Evolutionary conservation across 2,888 invertebrate genomes (phyloP).

Genomic region (Drosophila algonquin): DNA sequence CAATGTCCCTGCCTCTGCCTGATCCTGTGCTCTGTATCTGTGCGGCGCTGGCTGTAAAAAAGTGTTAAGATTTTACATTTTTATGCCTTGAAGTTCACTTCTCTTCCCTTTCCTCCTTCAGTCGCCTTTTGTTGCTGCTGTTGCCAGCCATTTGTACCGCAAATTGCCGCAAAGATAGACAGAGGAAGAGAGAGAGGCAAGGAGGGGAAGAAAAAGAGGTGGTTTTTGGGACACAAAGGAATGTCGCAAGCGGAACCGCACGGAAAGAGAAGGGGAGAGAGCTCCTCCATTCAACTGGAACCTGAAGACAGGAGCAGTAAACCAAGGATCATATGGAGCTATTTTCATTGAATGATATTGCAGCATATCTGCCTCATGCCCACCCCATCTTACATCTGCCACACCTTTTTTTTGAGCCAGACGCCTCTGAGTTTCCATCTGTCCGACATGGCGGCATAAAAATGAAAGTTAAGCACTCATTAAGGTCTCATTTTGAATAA

Average conservation of each 20-base stretch:
- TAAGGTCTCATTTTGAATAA: constrained; percentile 67
- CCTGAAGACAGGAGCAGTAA: not conserved
- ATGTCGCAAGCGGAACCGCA: not conserved
- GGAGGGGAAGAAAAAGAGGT: not conserved
- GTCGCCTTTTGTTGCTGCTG: constrained; percentile 44
- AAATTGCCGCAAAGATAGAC: constrained; percentile 62
- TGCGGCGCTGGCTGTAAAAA: constrained; percentile 47
- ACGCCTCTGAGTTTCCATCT: constrained; percentile 17
- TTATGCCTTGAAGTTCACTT: constrained; percentile 59
- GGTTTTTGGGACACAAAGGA: not conserved
- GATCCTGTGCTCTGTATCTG: not conserved
- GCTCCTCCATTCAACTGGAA: constrained; percentile 10
- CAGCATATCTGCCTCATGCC: constrained; percentile 1
- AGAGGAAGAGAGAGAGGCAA: constrained; percentile 29
- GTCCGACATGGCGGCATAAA: constrained; percentile 42
- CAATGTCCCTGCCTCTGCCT: constrained; percentile 34
- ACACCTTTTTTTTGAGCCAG: not conserved
- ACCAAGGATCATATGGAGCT: constrained; percentile 13
- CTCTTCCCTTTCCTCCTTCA: constrained; percentile 10
- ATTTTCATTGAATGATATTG: constrained; percentile 35
- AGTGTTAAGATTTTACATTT: constrained; percentile 76
- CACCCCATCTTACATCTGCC: not conserved
- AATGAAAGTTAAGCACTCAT: constrained; percentile 72
- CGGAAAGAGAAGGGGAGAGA: constrained; percentile 10
- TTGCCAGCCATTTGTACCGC: constrained; percentile 67